Conservation (phyloP, 2,888 invertebrate genomes). For the Parnassius glacialis region DNA sequence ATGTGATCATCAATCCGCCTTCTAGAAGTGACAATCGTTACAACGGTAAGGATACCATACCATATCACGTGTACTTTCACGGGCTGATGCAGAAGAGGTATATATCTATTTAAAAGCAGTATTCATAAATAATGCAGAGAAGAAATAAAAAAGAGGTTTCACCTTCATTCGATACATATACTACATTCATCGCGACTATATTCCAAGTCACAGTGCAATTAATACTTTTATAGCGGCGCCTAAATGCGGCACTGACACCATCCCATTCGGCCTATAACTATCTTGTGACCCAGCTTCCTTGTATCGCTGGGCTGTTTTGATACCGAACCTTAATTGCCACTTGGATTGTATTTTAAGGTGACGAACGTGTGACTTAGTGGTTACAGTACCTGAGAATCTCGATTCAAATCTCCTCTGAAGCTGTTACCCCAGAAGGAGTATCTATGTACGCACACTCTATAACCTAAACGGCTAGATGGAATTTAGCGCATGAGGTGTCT, state of each 20-base stretch:
- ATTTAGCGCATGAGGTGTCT: no score
- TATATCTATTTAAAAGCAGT: neutral
- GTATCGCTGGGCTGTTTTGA: constrained; percentile 7
- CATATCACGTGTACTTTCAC: no score
- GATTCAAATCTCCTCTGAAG: neutral
- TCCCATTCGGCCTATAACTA: constrained; percentile 29
- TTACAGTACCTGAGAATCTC: neutral
- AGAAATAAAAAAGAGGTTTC: neutral
- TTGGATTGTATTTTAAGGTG: neutral
- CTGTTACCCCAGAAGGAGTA: no score
- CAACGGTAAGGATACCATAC: no score
- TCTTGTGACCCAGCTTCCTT: constrained; percentile 19
- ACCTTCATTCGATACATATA: constrained; percentile 26
- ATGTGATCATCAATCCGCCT: no score
- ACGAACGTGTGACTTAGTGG: no score
- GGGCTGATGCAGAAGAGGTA: no score
- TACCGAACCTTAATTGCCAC: neutral
- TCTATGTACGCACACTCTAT: no score
- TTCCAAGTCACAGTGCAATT: constrained; percentile 52
- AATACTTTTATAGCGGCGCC: constrained; percentile 70
- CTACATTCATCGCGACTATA: constrained; percentile 48
- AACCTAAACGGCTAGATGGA: no score
- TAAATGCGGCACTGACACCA: constrained; percentile 57
- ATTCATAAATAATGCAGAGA: no score
- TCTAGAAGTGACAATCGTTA: no score